Evolutionary conservation across 1,140 invertebrate genomes (phyloP), one percentile per base, ranked within the genome.

Genomic region (Drosophila bipectinata): DNA sequence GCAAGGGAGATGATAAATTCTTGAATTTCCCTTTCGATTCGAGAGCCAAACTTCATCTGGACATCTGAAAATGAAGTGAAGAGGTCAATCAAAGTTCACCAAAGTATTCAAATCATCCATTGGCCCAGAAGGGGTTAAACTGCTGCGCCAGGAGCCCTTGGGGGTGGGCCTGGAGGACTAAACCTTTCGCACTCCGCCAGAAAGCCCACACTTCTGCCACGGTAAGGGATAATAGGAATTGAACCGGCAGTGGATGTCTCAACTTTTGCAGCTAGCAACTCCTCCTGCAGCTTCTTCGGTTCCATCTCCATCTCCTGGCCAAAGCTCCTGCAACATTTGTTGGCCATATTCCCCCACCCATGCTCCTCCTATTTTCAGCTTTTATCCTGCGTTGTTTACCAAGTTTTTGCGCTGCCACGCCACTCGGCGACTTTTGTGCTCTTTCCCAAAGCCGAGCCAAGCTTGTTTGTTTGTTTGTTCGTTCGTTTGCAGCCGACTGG

Each of bases 151-250:
- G 34, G 34, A 37, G 34, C 34, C 34, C 12, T 37, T 37, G 14
- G 41, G 41, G 21, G 45, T 14, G 12, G 49, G 61, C 45, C 30
- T 44, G 21, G 34, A 7, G 45, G 34, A n/a, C 4, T 37, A 37
- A 24, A n/a, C 26, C 62, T 26, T 30, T 66, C 26, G 7, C 6
- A 30, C 21, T 21, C 4, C 66, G 8, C 55, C 24, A 45, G 39
- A 62, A 63, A 62, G 57, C 61, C 30, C 51, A 52, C 49, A 71
- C 61, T 72, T 71, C 34, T 77, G 47, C 45, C 8, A 15, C 45
- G 49, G 51, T 44, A 66, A 75, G 71, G 87, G 84, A 87, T 82
- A 90, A 85, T 77, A 75, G 71, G 72, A 84, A 90, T 90, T 79
- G 75, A 81, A 73, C 57, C 68, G 67, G 69, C 51, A 45, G 28